phyloP scores from a whole-genome alignment of 2,888 invertebrate genomes.

The Tuberolachnus salignus region DNA sequence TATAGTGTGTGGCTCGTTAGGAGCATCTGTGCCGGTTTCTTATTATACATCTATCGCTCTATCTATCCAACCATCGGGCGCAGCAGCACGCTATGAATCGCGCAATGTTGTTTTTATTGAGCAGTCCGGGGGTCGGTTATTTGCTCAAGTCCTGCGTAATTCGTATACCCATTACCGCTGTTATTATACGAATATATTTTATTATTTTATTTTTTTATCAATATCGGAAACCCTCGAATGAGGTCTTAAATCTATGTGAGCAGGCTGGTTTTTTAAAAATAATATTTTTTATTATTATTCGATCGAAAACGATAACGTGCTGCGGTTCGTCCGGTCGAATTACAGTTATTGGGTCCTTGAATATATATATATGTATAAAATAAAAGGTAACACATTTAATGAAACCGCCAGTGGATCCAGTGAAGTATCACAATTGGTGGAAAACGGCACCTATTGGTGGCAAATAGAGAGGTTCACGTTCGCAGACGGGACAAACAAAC shows the following conservation, averaged over 20 bases:
- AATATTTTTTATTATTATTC: not conserved
- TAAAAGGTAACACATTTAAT: too few species aligned
- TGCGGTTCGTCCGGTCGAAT: too few species aligned
- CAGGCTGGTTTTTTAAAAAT: too few species aligned
- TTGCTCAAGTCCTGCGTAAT: constrained; percentile 41
- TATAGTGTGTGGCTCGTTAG: constrained; percentile 50
- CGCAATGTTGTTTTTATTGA: constrained; percentile 55
- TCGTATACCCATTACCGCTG: constrained; percentile 35
- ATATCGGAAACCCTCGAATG: not conserved
- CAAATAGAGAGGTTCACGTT: too few species aligned
- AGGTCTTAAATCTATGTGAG: not conserved
- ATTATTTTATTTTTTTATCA: not conserved
- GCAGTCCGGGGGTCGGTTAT: constrained; percentile 36
- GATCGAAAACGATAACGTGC: not conserved
- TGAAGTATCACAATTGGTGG: too few species aligned
- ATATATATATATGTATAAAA: too few species aligned
- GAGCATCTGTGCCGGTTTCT: constrained; percentile 42
- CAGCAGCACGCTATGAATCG: constrained; percentile 21
- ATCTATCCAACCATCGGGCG: constrained; percentile 10
- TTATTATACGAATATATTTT: constrained; percentile 44
- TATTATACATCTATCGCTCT: not conserved
- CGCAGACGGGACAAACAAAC: too few species aligned
- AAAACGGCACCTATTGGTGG: too few species aligned
- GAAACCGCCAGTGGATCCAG: too few species aligned
- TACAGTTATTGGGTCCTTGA: too few species aligned